phyloP scores from a whole-genome alignment of 2,797 vertebrate genomes.

The Fistularia commersonii region DNA sequence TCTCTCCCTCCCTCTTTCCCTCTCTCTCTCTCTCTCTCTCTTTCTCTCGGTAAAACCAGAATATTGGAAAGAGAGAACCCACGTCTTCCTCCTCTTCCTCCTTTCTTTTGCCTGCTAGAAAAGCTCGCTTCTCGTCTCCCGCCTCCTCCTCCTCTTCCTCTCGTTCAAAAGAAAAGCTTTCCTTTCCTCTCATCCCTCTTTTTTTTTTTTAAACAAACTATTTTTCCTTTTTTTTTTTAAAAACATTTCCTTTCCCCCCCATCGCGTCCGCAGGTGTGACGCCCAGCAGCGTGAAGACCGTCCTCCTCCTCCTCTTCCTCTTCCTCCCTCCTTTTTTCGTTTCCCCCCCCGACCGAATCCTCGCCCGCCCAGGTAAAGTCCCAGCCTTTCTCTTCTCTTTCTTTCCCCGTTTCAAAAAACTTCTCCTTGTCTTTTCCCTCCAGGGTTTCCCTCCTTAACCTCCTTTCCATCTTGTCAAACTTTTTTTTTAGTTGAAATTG shows the following conservation, averaged over 20 bases:
- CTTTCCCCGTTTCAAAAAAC: not conserved
- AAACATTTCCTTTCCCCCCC: conserved; percentile 4
- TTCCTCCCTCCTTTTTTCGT: conserved; percentile 32
- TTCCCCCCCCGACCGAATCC: conserved; percentile 16
- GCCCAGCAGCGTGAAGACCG: conserved; percentile 12
- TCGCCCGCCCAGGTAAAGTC: too few species aligned
- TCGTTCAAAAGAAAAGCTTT: conserved; percentile 33
- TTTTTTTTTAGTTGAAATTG: not conserved
- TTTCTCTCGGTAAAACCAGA: conserved; percentile 65
- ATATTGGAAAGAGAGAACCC: conserved; percentile 81
- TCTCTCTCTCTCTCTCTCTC: conserved; percentile 27
- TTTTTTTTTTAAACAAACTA: conserved; percentile 11
- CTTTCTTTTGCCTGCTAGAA: conserved; percentile 67
- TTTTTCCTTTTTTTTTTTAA: conserved; percentile 21
- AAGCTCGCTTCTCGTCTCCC: conserved; percentile 52
- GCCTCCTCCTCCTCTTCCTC: conserved; percentile 30
- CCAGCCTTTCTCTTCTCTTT: too few species aligned
- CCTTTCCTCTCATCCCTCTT: conserved; percentile 11
- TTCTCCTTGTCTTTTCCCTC: not conserved
- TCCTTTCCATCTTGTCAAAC: not conserved
- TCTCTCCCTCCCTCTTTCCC: conserved; percentile 49
- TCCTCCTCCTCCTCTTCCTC: conserved; percentile 1
- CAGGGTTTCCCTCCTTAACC: not conserved
- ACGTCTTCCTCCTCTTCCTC: conserved; percentile 56
- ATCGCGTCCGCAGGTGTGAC: conserved; percentile 59